Conservation (phyloP, 2,888 invertebrate species). For the Parelbella ahira region DNA sequence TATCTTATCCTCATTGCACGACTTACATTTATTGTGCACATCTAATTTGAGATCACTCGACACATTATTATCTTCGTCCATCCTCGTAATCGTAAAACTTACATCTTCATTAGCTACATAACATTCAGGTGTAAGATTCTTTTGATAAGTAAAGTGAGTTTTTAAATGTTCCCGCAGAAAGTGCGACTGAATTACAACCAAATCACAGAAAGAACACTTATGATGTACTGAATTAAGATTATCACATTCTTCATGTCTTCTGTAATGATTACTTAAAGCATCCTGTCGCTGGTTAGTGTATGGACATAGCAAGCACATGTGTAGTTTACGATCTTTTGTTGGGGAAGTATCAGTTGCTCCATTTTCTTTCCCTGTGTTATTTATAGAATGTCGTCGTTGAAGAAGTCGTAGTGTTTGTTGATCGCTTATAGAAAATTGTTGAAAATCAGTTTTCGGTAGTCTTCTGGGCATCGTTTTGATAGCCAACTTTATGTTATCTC, state of each 20-base stretch:
- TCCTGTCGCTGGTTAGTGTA: conserved; percentile 87
- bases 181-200: conserved; percentile 86
- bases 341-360: conserved; percentile 58
- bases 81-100: conserved; percentile 75
- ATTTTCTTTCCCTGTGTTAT: conserved; percentile 55
- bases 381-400: conserved; percentile 75
- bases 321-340: conserved; percentile 82
- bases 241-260: conserved; percentile 83
- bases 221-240: conserved; percentile 47
- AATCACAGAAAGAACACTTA: conserved; percentile 91
- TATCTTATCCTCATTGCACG: conserved; percentile 57
- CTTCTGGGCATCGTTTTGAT: conserved; percentile 72
- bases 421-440: conserved; percentile 81
- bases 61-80: conserved; percentile 56
- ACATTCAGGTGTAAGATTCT: conserved; percentile 79
- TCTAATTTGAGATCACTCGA: conserved; percentile 65
- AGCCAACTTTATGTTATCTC: conserved; percentile 64
- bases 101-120: conserved; percentile 82
- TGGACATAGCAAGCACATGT: conserved; percentile 89
- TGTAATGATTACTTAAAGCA: conserved; percentile 87
- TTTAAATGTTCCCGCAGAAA: conserved; percentile 89
- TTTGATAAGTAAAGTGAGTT: conserved; percentile 85
- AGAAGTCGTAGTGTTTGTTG: conserved; percentile 82
- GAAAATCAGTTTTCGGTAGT: conserved; percentile 65
- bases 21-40: conserved; percentile 41